Base-by-base conservation (phyloP, 2,888 invertebrate genomes). In the Noctua janthe region DNA sequence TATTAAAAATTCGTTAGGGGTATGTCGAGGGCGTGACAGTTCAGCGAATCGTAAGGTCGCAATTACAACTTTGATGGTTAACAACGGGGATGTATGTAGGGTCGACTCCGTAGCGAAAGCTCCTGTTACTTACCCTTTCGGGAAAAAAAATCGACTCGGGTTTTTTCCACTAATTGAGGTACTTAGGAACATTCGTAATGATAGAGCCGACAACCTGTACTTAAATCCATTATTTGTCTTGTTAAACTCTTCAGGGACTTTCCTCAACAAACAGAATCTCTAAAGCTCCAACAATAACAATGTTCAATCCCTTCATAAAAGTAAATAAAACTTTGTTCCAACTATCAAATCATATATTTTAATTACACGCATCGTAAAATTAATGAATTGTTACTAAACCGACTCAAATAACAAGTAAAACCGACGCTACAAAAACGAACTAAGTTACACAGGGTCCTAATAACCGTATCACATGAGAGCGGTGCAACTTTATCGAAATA, bases 281-380 rank as follows among this genome's bases (percentile, higher is more conserved):
- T 43, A 77, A 80, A 79, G 64, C 39, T 83, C 74, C n/a, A 62
- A 70, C 54, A 64, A 76, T 62, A 80, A 78, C 69, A 47, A 74
- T 72, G 47, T 74, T 66, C 11, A 64, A 70, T 76, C 70, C 78
- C 54, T 43, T 70, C 62, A 70, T 66, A 80, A 85, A 83, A 87
- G 81, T 89, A 80, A 82, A 82, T 81, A 87, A 76, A 83, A 83
- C 56, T 72, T 81, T 82, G 35, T 77, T 74, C 35, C 54, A 85
- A 79, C 74, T 76, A 79, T 86, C 74, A 79, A 86, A 85, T 86
- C 86, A 88, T 90, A 87, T 83, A 90, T 93, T 93, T 91, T 94
- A 94, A 95, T 96, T 94, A 94, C 93, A 96, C 94, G 94, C 93
- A 92, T 94, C 94, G 92, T 96, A 94, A 96, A 96, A 93, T 92